Percentiles rank a stretch among this genome's conserved stretches.
Conservation (phyloP, 2,797 vertebrate genomes). For the Acanthis flammea region DNA sequence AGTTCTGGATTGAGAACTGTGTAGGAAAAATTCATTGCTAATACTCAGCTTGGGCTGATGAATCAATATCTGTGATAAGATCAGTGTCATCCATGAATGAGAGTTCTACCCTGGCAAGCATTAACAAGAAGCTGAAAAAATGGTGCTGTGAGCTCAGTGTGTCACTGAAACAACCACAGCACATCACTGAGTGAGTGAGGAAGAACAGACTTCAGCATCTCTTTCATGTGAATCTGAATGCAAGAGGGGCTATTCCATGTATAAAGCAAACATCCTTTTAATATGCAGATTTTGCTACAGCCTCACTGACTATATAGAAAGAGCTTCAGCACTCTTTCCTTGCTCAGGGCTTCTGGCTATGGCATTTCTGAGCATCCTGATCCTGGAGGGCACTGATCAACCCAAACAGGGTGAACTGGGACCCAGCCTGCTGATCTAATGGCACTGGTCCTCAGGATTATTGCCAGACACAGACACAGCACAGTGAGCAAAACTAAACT, state of each 20-base stretch:
- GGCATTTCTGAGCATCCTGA: background rate
- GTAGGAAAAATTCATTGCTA: background rate
- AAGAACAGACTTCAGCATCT: background rate
- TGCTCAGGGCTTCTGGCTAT: background rate
- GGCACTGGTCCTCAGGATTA: background rate
- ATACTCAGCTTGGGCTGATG: background rate
- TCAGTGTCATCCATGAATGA: constrained; percentile 27
- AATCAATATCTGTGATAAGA: constrained; percentile 26
- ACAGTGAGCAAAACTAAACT: background rate
- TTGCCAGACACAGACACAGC: background rate
- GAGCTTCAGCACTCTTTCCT: background rate
- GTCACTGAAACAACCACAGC: background rate
- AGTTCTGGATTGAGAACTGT: background rate
- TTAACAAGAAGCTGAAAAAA: background rate
- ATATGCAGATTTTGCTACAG: background rate
- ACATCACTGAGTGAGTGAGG: accelerated
- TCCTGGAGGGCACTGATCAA: background rate
- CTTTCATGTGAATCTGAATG: background rate
- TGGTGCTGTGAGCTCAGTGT: background rate
- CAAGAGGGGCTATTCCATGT: background rate
- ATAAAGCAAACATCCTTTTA: background rate
- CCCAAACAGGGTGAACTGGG: background rate
- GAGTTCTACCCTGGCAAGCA: background rate
- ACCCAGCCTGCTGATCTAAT: background rate
- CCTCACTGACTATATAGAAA: background rate